A percentile compares a stretch with the other conserved stretches of the same genome.
These are phyloP conservation scores for Cromileptes altivelis DNA, from an alignment of 2,113 vertebrate genomes.

Conservation along the genomic window DNA sequence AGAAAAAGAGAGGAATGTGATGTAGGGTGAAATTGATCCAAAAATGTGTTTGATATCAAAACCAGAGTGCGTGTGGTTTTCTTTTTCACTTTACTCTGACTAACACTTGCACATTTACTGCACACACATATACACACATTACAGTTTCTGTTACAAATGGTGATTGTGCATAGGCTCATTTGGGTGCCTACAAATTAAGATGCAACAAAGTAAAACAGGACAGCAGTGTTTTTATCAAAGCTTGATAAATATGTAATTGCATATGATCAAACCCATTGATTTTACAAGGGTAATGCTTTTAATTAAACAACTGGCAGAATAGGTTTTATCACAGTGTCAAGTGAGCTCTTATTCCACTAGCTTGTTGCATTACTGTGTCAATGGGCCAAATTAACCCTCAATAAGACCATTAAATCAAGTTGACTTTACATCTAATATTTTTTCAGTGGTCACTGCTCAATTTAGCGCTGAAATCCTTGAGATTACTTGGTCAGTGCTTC, in stretches of 20 bases:
- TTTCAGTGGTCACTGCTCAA: background rate
- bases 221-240: conserved; percentile 5
- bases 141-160: background rate
- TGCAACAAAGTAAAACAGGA: conserved; percentile 36
- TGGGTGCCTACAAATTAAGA: conserved; percentile 36
- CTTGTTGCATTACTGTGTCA: conserved; percentile 9
- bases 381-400: conserved; percentile 12
- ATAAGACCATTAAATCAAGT: background rate
- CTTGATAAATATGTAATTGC: conserved; percentile 49
- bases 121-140: background rate
- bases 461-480: background rate
- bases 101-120: background rate
- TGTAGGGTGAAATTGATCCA: conserved; percentile 54
- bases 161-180: conserved; percentile 25
- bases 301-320: conserved; percentile 24
- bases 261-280: conserved; percentile 31
- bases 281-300: conserved; percentile 25
- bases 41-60: conserved; percentile 47
- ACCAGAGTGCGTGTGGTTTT: conserved; percentile 27
- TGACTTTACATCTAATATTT: conserved; percentile 2
- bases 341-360: background rate
- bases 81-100: background rate
- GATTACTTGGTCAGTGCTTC: conserved; percentile 6
- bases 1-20: conserved; percentile 18
- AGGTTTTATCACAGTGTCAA: conserved; percentile 7